Percentiles rank a stretch among this genome's conserved stretches.
Conservation (phyloP, 2,888 invertebrate species). For the Drosophila affinis region DNA sequence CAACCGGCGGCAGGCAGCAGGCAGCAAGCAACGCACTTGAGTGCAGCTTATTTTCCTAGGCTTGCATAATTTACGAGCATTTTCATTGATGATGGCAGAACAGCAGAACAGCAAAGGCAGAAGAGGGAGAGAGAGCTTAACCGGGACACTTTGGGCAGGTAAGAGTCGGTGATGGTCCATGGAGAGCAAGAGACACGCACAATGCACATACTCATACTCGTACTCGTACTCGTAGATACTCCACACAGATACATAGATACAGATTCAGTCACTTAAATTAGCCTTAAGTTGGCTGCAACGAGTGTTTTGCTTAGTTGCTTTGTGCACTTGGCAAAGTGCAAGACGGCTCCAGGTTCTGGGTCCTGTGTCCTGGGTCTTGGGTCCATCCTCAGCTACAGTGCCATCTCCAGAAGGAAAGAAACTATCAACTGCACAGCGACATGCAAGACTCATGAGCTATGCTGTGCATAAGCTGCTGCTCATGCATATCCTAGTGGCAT, state of each 20-base stretch:
- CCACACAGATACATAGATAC: constrained; percentile 20
- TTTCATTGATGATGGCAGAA: constrained; percentile 72
- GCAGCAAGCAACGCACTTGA: constrained; percentile 62
- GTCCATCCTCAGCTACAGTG: background rate
- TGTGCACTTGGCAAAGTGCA: constrained; percentile 69
- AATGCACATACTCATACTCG: constrained; percentile 22
- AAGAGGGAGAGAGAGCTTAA: constrained; percentile 28
- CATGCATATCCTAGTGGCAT: constrained; percentile 73
- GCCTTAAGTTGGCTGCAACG: constrained; percentile 73
- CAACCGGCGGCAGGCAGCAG: constrained; percentile 19
- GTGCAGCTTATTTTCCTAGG: constrained; percentile 80
- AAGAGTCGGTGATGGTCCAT: constrained; percentile 29
- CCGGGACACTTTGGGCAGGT: constrained; percentile 44
- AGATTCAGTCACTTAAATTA: constrained; percentile 70
- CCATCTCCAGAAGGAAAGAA: constrained; percentile 30
- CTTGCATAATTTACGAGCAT: constrained; percentile 76
- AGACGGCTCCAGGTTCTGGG: constrained; percentile 13
- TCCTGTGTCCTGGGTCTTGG: background rate
- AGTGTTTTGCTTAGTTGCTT: constrained; percentile 78
- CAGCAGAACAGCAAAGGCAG: constrained; percentile 10
- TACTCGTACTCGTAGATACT: constrained; percentile 11
- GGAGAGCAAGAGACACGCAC: constrained; percentile 50
- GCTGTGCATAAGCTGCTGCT: constrained; percentile 53
- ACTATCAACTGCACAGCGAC: constrained; percentile 42
- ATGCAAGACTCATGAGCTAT: constrained; percentile 50